Evolutionary conservation across 2,888 invertebrate species (phyloP).

Genomic region (Harmothoe impar): DNA sequence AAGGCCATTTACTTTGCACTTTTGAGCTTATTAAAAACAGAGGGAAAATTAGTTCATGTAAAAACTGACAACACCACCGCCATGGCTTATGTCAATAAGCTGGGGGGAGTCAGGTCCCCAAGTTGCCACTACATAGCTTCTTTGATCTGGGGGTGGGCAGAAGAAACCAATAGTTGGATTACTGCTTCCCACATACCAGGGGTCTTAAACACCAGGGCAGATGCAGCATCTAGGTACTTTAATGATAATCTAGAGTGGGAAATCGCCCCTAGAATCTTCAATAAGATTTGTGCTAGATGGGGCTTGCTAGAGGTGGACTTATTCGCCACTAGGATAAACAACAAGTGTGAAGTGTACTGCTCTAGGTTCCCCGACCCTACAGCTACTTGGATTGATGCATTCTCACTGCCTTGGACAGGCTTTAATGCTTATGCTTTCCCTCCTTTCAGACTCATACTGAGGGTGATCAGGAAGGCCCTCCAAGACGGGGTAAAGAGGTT

Average conservation of each 20-base stretch:
- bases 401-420: not conserved
- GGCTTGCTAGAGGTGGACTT: constrained; percentile 4
- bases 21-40: not conserved
- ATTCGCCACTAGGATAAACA: not conserved
- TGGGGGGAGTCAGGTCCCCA: not conserved
- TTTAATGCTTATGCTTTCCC: not conserved
- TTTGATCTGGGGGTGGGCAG: constrained; percentile 27
- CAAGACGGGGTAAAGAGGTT: not conserved
- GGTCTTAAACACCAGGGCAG: not conserved
- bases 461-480: not conserved
- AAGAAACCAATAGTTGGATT: not conserved
- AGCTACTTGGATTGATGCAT: not conserved
- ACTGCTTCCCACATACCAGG: not conserved
- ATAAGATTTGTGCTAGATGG: not conserved
- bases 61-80: not conserved
- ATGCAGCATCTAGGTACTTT: not conserved
- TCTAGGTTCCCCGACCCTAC: not conserved
- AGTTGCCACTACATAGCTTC: not conserved
- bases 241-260: not conserved
- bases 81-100: not conserved
- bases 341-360: not conserved
- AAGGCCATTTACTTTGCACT: not conserved
- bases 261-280: not conserved
- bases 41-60: not conserved
- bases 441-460: not conserved